Evolutionary conservation across 1,140 invertebrate species (phyloP).

Genomic region (Lycorma delicatula): DNA sequence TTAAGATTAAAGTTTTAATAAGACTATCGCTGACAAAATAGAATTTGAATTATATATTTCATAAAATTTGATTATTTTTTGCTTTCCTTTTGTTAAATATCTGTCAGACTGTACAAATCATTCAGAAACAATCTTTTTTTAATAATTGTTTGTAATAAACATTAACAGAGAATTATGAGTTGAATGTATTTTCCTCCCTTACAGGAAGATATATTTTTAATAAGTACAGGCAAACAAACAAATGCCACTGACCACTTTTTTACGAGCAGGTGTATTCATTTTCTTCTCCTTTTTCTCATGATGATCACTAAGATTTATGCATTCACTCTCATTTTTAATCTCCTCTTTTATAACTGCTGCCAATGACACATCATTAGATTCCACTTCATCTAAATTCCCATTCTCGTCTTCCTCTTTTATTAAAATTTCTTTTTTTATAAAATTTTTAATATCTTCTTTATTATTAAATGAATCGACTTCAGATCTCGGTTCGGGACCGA

Average conservation of each 20-base stretch:
- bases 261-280: neutral
- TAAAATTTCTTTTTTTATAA: constrained; percentile 25
- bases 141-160: too few species aligned
- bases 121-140: neutral
- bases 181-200: too few species aligned
- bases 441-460: too few species aligned
- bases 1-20: too few species aligned
- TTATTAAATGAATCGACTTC: too few species aligned
- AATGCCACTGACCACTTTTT: neutral
- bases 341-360: neutral
- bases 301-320: neutral
- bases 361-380: constrained; percentile 7
- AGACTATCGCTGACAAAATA: too few species aligned
- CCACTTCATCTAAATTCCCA: constrained; percentile 10
- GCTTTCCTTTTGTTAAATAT: too few species aligned
- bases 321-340: constrained; percentile 4
- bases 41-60: too few species aligned
- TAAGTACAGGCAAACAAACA: too few species aligned
- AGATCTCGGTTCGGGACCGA: neutral
- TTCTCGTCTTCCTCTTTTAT: constrained; percentile 33
- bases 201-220: too few species aligned
- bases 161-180: too few species aligned
- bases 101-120: constrained; percentile 12
- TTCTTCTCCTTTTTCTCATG: constrained; percentile 6
- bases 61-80: too few species aligned